Base-by-base conservation (phyloP, 2,797 vertebrate genomes). In the Myotis vivesi region DNA sequence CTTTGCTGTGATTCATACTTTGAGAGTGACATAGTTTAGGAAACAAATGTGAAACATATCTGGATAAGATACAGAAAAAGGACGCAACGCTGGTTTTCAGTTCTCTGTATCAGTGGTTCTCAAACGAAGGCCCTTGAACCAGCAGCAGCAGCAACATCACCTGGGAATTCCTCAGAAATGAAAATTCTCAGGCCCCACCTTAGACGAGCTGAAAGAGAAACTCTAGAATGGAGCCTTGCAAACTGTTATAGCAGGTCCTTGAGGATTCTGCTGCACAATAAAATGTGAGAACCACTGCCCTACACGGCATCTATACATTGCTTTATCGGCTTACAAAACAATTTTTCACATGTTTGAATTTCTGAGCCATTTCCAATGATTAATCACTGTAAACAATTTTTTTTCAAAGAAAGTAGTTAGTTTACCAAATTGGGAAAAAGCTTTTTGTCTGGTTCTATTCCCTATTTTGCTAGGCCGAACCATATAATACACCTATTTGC, bases 401-500 rank as follows among this genome's bases (percentile, higher is more conserved):
- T 44, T 44, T 73, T 73, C 53, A 23, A 77, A 82, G 10, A 88
- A 84, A 79, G 69, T 33, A 69, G 6, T 55, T 96, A 85, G 38
- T 20, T 75, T 72, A 49, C 33, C 71, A 91, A 82, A 81, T 16
- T 55, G 73, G 16, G 10, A n/a, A 75, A 88, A 84, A 1, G 17
- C 6, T 36, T 94, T 72, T 72, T 62, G 38, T 75, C 30, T 89
- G 79, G n/a, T 8, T 46, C 10, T 15, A n/a, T 53, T 16, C 6
- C 12, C 22, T 53, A 36, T 92, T 95, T 94, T 51, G 38, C 96
- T 94, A 97, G 84, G 38, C 83, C 90, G 28, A 38, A 92, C 57
- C 92, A 55, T 71, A 72, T 49, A 66, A 79, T 96, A 87, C 55
- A 53, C 90, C 73, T 94, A 55, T 76, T 95, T 92, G 38, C 82